These are phyloP conservation scores for Eublepharis macularius DNA, from an alignment of 2,113 vertebrate species.

Conservation along the genomic window DNA sequence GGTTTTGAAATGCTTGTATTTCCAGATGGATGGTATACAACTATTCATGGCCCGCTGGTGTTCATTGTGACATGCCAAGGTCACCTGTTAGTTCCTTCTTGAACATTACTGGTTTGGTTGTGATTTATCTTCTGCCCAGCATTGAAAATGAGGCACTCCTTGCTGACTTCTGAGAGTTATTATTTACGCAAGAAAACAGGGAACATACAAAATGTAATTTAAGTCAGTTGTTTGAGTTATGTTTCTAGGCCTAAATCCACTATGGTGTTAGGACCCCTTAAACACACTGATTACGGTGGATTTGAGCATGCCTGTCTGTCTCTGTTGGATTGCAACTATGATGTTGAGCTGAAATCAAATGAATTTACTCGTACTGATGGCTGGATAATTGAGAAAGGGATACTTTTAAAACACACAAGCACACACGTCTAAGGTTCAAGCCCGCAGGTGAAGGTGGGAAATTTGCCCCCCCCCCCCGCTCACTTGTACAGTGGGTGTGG, in stretches of 20 bases:
- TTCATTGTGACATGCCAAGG: conserved; percentile 24
- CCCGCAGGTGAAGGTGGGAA: no score
- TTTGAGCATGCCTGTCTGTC: not conserved
- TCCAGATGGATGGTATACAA: not conserved
- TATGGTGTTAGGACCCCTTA: not conserved
- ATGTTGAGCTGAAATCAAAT: conserved; percentile 19
- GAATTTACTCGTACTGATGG: not conserved
- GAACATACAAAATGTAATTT: not conserved
- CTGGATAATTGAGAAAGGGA: not conserved
- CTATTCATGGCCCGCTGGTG: not conserved
- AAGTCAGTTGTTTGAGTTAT: not conserved
- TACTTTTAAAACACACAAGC: not conserved
- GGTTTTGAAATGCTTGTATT: not conserved
- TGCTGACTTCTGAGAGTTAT: conserved; percentile 61
- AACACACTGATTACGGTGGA: not conserved
- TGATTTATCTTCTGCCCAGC: conserved; percentile 33
- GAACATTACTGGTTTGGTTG: not conserved
- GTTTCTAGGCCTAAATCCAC: not conserved
- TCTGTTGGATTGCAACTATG: not conserved
- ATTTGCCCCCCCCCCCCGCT: no score
- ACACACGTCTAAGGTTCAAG: not conserved
- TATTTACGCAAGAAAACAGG: conserved; percentile 19
- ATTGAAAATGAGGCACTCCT: conserved; percentile 71
- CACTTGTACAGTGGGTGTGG: not conserved
- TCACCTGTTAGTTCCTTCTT: not conserved